Evolutionary conservation across 2,797 vertebrate genomes (phyloP).

Genomic region (Girardinus metallicus): DNA sequence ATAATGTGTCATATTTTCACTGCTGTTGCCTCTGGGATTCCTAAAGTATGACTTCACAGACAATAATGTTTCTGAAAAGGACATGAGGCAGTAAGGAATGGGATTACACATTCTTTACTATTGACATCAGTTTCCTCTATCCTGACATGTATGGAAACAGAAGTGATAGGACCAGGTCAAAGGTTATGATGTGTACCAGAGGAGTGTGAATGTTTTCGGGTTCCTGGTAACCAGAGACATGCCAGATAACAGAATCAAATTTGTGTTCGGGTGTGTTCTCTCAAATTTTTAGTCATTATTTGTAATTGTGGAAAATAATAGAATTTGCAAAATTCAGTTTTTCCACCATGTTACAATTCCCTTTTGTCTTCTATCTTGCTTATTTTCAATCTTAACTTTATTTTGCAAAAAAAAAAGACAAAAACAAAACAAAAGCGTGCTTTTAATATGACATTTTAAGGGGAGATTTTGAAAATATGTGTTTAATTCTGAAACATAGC

Average conservation of each 20-base stretch:
- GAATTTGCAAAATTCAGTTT: background rate
- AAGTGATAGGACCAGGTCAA: conserved; percentile 68
- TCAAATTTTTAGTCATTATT: background rate
- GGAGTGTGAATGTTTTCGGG: conserved; percentile 26
- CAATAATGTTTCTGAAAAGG: conserved; percentile 76
- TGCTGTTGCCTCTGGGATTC: conserved; percentile 77
- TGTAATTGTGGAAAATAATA: background rate
- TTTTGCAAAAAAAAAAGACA: background rate
- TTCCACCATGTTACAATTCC: background rate
- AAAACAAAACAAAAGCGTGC: background rate
- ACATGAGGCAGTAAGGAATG: conserved; percentile 72
- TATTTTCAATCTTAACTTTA: background rate
- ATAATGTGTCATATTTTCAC: conserved; percentile 81
- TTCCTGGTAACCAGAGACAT: conserved; percentile 25
- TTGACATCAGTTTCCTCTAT: conserved; percentile 80
- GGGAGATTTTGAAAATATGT: background rate
- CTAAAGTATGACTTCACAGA: conserved; percentile 77
- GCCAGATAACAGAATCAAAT: background rate
- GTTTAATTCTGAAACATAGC: background rate
- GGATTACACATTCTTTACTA: conserved; percentile 81
- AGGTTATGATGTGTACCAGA: conserved; percentile 54
- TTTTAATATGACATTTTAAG: background rate
- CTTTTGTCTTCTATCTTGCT: background rate
- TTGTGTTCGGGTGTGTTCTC: background rate
- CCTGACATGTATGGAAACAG: conserved; percentile 67